Percentiles rank a stretch among this genome's conserved stretches.
phyloP scores from a whole-genome alignment of 1,140 invertebrate genomes.

The Papilio aristodemus region DNA sequence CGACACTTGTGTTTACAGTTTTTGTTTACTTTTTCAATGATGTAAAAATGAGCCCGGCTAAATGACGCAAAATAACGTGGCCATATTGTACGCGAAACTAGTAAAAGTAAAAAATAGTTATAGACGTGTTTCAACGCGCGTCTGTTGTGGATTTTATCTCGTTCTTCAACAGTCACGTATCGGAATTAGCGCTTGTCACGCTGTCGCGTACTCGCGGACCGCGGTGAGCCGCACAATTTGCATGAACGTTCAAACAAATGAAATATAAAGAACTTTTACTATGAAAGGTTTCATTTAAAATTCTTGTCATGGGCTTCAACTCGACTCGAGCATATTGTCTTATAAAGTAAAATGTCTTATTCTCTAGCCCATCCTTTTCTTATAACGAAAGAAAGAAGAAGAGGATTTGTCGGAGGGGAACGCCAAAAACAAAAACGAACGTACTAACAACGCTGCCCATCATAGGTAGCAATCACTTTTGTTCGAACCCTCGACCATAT shows the following conservation, averaged over 20 bases:
- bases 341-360: too few relatives aligned
- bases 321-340: background rate
- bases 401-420: too few relatives aligned
- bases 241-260: conserved; percentile 12
- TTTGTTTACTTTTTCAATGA: too few relatives aligned
- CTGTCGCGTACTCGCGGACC: conserved; percentile 7
- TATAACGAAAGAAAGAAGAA: too few relatives aligned
- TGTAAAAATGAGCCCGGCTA: too few relatives aligned
- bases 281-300: background rate
- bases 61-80: too few relatives aligned
- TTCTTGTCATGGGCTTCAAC: background rate
- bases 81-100: background rate
- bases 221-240: background rate
- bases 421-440: too few relatives aligned
- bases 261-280: background rate
- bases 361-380: too few relatives aligned
- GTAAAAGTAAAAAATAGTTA: background rate
- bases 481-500: too few relatives aligned
- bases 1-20: too few relatives aligned
- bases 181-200: conserved; percentile 26
- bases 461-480: too few relatives aligned
- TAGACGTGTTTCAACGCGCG: background rate
- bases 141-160: conserved; percentile 18
- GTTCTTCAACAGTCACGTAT: conserved; percentile 16
- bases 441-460: too few relatives aligned